Base-by-base conservation (phyloP, 1,140 invertebrate genomes). In the Rhyzopertha dominica region DNA sequence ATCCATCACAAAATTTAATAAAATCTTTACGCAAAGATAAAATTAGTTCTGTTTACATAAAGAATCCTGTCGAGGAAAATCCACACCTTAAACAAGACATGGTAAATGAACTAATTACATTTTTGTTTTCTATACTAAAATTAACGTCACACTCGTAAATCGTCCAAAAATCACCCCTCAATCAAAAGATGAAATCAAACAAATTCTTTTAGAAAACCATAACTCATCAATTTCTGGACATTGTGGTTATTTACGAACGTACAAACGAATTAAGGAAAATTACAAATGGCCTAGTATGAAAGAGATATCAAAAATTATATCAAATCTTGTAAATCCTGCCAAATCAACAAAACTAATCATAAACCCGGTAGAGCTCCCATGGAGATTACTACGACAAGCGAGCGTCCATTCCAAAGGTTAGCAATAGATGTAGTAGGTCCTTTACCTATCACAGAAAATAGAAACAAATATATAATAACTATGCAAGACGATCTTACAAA, bases 261-360 rank as follows among this genome's bases (percentile, higher is more conserved):
- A 43, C 17, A 32, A 20, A 10, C 14, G 54, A 56, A 65, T 69
- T 10, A 50, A 60, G 28, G 37, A 58, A n/a, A 43, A 62, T 16
- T 68, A 51, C 41, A 65, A 54, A 47, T 69, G 64, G 68, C 48
- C 57, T 44, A 55, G 54, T 3, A 65, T 68, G 61, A 64, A 58
- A 38, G 34, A 7, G 56, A 61, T 32, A 66, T 69, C 8, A 58
- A 59, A 43, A 53, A 53, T 10, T 65, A 59, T 36, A 47, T 67
- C 9, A 50, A 59, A 29, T 45, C 28, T 2, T 66, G 61, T 44
- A 7, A 45, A 28, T 47, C 42, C 12, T 63, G 61, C 46, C 55
- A 61, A 57, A 39, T 39, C 31, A 61, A 59, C 51, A 64, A 64
- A 53, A 48, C 41, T 23, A 31, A 47, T 23, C 24, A 48, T n/a